Base-by-base conservation (phyloP, 1,140 invertebrate species). In the Dolichoris vasculosae region DNA sequence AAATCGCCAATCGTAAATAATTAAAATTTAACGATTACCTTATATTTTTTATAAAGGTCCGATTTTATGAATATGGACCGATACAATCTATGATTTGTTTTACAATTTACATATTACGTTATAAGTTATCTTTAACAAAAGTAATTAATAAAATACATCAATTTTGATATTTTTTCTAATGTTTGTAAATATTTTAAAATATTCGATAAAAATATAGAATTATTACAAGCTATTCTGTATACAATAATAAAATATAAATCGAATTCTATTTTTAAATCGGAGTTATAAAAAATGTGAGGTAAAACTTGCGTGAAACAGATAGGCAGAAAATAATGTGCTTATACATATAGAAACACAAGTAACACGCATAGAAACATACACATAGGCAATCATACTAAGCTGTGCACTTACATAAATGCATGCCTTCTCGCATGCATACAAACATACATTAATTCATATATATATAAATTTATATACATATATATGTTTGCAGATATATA, bases 241-340 rank as follows among this genome's bases (percentile, higher is more conserved):
- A 59, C 23, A 59, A 59, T 26, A 9, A 26, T 4, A 59, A 59
- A 59, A 59, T 59, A 59, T 59, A 26, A 59, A 59, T 26, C 20
- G 4, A 26, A 1, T 46, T 17, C 59, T 20, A 80, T 3, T 32
- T 69, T 81, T 15, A 48, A 46, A 38, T 2, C 13, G 64, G 48
- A 82, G 59, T 13, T 17, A 35, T 40, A 7, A 48, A 38, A 40
- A 73, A 73, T 73, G 51, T 46, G 15, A 46, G 32, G 23, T 64
- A n/a, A 76, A 75, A 75, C 38, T 59, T 30, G 20, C 69, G 38
- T 76, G 38, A 83, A 43, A 46, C 9, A 63, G 0, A 76, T 17
- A 75, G n/a, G n/a, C 15, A 17, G 55, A 76, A 59, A 59, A 73
- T 82, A 20, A 55, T 15, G 32, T 83, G 40, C 32, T 64, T 20